Base-by-base conservation (phyloP, 1,140 invertebrate species). In the Drosophila subpulchrella region DNA sequence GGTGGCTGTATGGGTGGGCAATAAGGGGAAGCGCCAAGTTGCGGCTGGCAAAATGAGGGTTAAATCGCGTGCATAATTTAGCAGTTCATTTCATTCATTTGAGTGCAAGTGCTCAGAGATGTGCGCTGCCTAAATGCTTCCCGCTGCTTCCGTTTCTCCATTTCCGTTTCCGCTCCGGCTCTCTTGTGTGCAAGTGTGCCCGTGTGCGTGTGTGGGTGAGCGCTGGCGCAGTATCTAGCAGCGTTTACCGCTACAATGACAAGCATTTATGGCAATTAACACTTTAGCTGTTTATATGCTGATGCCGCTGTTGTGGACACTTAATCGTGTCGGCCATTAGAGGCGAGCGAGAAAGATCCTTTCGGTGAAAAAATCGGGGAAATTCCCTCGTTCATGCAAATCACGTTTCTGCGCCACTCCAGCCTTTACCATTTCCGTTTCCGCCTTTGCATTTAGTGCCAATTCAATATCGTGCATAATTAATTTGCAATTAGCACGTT, bases 261-360 rank as follows among this genome's bases (percentile, higher is more conserved):
- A 92, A 88, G 84, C 90, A 92, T 92, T 92, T 92, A 92, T 92
- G 90, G 90, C 91, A 92, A 92, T 92, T 92, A 92, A 92, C 91
- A 92, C 91, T 92, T 92, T 90, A 91, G 86, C 91, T 92, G 83
- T 92, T 92, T 92, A 91, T 92, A 91, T 75, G 72, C 84, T 75
- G 68, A 75, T 82, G 62, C 74, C 57, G 63, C 66, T 58, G 67
- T 62, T 79, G 85, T 53, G 81, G 73, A 63, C 78, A 82, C 85
- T 85, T 89, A 84, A 89, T 83, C 85, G 84, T 89, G 83, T 88
- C 80, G 78, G 65, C 84, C 84, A 86, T 86, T 86, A 86, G 83
- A 10, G 15, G 41, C 41, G n/a, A 42, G 15, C 7, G 8, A 42
- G 15, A 10, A 10, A 46, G 42, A 20, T 46, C 15, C 42, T 46